Percentiles rank a stretch among this genome's conserved stretches.
Evolutionary conservation across 1,140 invertebrate species (phyloP).

Genomic region (Drosophila mojavensis): DNA sequence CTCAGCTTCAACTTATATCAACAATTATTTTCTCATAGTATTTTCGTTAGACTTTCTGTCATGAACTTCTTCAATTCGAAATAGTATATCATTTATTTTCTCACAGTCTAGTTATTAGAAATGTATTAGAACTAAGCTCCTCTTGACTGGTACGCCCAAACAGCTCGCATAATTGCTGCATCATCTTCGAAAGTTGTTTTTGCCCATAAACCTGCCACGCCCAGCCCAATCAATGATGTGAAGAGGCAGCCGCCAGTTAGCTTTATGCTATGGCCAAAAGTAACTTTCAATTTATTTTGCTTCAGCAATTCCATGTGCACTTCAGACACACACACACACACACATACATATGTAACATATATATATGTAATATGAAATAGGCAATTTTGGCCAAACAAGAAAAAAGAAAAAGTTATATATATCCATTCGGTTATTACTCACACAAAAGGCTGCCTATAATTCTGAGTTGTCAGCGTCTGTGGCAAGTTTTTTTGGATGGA

Average conservation of each 20-base stretch:
- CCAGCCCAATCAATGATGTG: conserved; percentile 38
- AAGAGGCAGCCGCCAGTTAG: neutral
- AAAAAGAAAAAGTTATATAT: conserved; percentile 31
- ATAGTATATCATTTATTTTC: too few species aligned
- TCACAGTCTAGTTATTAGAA: conserved; percentile 1
- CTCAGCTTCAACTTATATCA: too few species aligned
- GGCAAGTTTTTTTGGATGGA: too few species aligned
- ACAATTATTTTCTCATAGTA: too few species aligned
- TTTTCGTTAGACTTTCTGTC: too few species aligned
- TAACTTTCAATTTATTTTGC: conserved; percentile 45
- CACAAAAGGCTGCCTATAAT: conserved; percentile 9
- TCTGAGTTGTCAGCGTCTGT: conserved; percentile 6
- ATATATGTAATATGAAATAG: conserved; percentile 48
- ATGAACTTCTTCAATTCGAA: too few species aligned
- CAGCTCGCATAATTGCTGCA: conserved; percentile 68
- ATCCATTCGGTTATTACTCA: conserved; percentile 18
- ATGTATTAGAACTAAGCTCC: neutral
- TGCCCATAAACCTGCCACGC: conserved; percentile 36
- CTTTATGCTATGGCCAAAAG: conserved; percentile 22
- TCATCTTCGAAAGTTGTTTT: conserved; percentile 65
- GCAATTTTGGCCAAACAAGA: conserved; percentile 43
- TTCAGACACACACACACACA: neutral
- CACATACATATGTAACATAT: too few species aligned
- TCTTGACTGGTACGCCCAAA: conserved; percentile 15
- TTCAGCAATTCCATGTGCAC: conserved; percentile 45